Conservation (phyloP, 1,140 invertebrate species). For the Hycleus phaleratus region DNA sequence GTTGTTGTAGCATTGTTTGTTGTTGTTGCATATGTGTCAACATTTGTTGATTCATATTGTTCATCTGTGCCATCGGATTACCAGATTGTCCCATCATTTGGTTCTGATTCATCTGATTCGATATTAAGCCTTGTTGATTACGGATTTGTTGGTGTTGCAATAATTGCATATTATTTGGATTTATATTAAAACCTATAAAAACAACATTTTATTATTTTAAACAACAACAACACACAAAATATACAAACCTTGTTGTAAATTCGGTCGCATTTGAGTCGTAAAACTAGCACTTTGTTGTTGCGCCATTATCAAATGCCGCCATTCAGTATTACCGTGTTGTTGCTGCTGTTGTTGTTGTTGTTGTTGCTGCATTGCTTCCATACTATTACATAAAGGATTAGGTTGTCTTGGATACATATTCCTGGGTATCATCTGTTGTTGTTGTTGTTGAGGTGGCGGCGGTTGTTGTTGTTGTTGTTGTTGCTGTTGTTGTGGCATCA, state of each 20-base stretch:
- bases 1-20: constrained; percentile 27
- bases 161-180: constrained; percentile 35
- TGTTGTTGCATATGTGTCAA: constrained; percentile 42
- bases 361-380: constrained; percentile 23
- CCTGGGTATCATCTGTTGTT: constrained; percentile 40
- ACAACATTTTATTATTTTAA: neutral
- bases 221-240: neutral
- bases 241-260: constrained; percentile 54
- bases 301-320: constrained; percentile 65
- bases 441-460: constrained; percentile 30
- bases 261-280: constrained; percentile 51
- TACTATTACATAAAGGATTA: constrained; percentile 28
- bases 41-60: constrained; percentile 44
- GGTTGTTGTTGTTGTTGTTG: constrained; percentile 43
- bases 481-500: constrained; percentile 44
- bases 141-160: constrained; percentile 37
- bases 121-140: constrained; percentile 26
- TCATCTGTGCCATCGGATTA: constrained; percentile 40
- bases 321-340: constrained; percentile 44
- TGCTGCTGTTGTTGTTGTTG: too few species aligned
- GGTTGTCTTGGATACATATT: constrained; percentile 42
- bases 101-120: constrained; percentile 24
- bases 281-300: constrained; percentile 50
- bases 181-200: constrained; percentile 32
- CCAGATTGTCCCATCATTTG: neutral